A percentile compares a stretch with the other conserved stretches of the same genome.
These are phyloP conservation scores for Dicrurus megarhynchus DNA, from an alignment of 2,113 vertebrate species.

Conservation along the genomic window DNA sequence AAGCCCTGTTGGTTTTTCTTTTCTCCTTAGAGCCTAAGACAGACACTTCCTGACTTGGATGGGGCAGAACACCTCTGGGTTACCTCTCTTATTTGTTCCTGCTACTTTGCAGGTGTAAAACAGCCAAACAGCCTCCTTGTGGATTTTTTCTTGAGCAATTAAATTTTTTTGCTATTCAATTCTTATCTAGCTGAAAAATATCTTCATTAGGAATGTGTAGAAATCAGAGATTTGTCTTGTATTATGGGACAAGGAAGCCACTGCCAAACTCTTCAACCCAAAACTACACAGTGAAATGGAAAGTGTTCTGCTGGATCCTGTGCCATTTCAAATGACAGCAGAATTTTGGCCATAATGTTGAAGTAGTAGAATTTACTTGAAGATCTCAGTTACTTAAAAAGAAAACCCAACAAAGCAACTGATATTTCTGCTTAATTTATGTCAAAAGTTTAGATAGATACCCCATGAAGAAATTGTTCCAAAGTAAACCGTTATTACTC, in stretches of 20 bases:
- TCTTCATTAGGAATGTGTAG: not conserved
- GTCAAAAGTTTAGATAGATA: not conserved
- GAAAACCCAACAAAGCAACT: not conserved
- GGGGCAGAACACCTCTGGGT: not conserved
- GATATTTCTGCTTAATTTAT: not conserved
- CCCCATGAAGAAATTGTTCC: not conserved
- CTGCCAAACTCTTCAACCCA: not conserved
- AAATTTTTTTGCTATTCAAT: not conserved
- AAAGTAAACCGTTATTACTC: not conserved
- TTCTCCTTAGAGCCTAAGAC: not conserved
- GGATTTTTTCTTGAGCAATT: not conserved
- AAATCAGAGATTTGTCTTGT: not conserved
- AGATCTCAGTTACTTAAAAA: not conserved
- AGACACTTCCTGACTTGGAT: not conserved
- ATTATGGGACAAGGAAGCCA: not conserved
- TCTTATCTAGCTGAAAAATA: not conserved
- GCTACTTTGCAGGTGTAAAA: not conserved
- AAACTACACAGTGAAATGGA: not conserved
- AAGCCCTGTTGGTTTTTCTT: not conserved
- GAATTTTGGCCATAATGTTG: not conserved
- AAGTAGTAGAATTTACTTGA: not conserved
- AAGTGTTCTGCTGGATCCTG: not conserved
- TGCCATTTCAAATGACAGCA: not conserved
- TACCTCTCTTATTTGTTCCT: not conserved
- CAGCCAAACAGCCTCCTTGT: not conserved